Evolutionary conservation across 2,797 vertebrate genomes (phyloP), one percentile per base, ranked within the genome.

Genomic region (Ataeniobius toweri): DNA sequence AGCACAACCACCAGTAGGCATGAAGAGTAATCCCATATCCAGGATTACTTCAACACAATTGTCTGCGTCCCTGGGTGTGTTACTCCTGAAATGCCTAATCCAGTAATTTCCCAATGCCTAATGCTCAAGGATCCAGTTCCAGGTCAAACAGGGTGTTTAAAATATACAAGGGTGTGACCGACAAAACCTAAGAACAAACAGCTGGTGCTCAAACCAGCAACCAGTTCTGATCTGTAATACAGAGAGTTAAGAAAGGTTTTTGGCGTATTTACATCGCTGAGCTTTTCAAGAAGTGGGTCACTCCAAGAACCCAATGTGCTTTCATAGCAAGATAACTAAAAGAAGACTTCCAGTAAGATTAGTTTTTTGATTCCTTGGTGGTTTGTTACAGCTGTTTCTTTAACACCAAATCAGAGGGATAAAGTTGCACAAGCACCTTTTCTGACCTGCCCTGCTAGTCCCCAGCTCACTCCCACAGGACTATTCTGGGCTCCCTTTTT

Each of bases 41-140:
- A 24, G 87, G 89, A 90, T 92, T 89, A 88, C 81, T 91, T 88
- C 89, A 85, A 79, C 85, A 81, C 87, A 88, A 90, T 88, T 94
- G 87, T 90, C 89, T 87, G 86, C 75, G 81, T 90, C 84, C 73
- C 83, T 85, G 86, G 88, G 87, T 84, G 92, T 92, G 88, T 88
- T 86, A 76, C 80, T 83, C 86, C 59, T 88, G 80, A 77, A 89
- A 91, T 75, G 83, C 77, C 87, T 92, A 89, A 93, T 92, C 91
- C 88, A 84, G 86, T 80, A 73, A 78, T 86, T 89, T 88, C 88
- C 89, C 80, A 91, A 81, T 48, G 80, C 74, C 73, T 76, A 85
- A 77, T 83, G 85, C 85, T 69, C 28, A 75, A 79, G 85, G 88
- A 92, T 90, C 88, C 84, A 85, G 83, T 93, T 93, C 83, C 92